A percentile compares a stretch with the other conserved stretches of the same genome.
Evolutionary conservation across 2,888 invertebrate genomes (phyloP).

Genomic region (Ochropleura leucogaster): DNA sequence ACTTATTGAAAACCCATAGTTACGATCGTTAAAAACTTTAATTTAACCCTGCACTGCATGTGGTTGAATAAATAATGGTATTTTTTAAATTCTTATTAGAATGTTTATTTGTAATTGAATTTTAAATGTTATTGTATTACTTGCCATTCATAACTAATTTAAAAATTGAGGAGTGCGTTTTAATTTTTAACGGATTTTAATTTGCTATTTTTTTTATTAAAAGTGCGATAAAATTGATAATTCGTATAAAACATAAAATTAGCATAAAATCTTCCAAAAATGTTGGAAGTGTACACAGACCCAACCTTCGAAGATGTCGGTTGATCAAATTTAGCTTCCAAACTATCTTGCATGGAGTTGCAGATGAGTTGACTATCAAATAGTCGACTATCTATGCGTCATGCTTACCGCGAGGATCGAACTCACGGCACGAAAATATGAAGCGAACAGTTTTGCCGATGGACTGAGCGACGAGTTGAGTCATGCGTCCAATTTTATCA

Average conservation of each 20-base stretch:
- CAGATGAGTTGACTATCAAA: slow-evolving; percentile 74
- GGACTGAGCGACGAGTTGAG: slow-evolving; percentile 44
- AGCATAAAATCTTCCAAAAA: slow-evolving; percentile 38
- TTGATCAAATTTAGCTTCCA: slow-evolving; percentile 79
- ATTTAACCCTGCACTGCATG: slow-evolving; percentile 4
- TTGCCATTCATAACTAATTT: neutral
- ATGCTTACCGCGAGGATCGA: slow-evolving; percentile 74
- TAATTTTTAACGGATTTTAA: no score
- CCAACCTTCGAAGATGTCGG: slow-evolving; percentile 63
- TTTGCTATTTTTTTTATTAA: neutral
- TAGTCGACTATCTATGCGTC: slow-evolving; percentile 79
- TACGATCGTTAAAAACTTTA: slow-evolving; percentile 1
- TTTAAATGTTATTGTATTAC: neutral
- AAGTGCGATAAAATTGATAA: neutral
- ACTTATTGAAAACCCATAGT: slow-evolving; percentile 9
- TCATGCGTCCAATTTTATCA: slow-evolving; percentile 47
- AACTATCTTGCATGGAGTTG: slow-evolving; percentile 83
- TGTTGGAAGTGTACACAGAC: slow-evolving; percentile 86
- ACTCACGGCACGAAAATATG: slow-evolving; percentile 48
- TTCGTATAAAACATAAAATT: neutral
- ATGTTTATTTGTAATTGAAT: neutral
- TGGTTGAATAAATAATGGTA: neutral
- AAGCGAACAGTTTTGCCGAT: slow-evolving; percentile 44
- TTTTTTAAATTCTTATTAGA: neutral
- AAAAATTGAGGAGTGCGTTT: neutral